Evolutionary conservation across 2,113 vertebrate genomes (phyloP), one percentile per base, ranked within the genome.

Genomic region (Anarrhichthys ocellatus): DNA sequence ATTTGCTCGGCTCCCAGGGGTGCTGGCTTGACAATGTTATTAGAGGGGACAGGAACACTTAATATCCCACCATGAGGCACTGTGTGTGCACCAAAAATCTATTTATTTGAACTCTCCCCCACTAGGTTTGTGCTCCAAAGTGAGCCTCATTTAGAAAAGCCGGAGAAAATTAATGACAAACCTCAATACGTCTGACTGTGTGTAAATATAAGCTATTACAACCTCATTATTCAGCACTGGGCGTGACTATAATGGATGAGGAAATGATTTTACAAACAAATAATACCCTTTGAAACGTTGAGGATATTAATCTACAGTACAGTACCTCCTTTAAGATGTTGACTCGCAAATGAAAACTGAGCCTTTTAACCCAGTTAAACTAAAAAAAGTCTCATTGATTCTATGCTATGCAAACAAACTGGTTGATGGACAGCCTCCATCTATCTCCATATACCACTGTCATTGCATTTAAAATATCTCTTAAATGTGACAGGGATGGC

Each of bases 11-110:
- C 56, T 91, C 93, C 90, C 87, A 73, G 63, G 84, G 74, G 87
- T 80, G 73, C 80, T 52, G 59, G 64, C 67, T 66, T 80, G 85
- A 92, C 86, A 91, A 90, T 93, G 88, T 94, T 93, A 91, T 93
- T 92, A 64, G 79, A 93, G 65, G 89, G 89, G 90, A 92, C 90
- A 94, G 90, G 90, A 92, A 92, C 88, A 91, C 89, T 86, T 91
- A 92, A 92, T 93, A 91, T 92, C 84, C 83, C 56, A 74, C 82
- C 78, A 74, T 20, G 78, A 81, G 86, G 70, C 82, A 85, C 75
- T 66, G 48, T 83, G 48, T 84, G 83, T 66, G 48, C 82, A 79
- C 54, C 54, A 70, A 74, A 82, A 82, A 70, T 83, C 44, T 90
- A 89, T 93, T 93, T 93, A 89, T 93, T 93, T 95, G 82, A 89